Base-by-base conservation (phyloP, 37 sponge, comb jelly and placozoan species). In the Geodia barretti region DNA sequence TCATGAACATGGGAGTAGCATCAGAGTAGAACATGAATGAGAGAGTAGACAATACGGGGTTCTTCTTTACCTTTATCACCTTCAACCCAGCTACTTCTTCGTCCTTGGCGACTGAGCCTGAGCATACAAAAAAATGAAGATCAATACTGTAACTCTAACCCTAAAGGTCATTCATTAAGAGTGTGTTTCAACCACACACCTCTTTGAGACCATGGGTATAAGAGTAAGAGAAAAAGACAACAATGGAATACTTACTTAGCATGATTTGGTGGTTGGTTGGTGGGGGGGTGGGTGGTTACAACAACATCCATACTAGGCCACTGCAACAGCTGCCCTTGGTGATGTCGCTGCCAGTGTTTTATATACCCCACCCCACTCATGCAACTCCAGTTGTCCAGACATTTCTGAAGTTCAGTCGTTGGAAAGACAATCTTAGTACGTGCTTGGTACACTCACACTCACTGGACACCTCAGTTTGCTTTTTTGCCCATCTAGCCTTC, bases 171-270 rank as follows among this genome's bases (percentile, higher is more conserved):
- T n/a, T n/a, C n/a, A n/a, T n/a, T n/a, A n/a, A n/a, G n/a, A n/a
- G n/a, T n/a, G n/a, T n/a, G n/a, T n/a, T n/a, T n/a, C n/a, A n/a
- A 58, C 60, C 60, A 58, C 60, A 58, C 60, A 11, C 60, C 60
- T 58, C 60, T 58, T 58, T 58, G 60, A 58, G 60, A 58, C 60
- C 60, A 58, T 58, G 60, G 60, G 60, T 58, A 58, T 58, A 58
- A 20, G n/a, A n/a, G n/a, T n/a, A n/a, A 58, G 19, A 19, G 19
- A 19, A 58, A 58, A 58, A 58, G 19, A 19, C 11, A 11, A 58
- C 60, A 58, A 58, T 58, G 60, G 60, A 58, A 58, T 58, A 58
- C 60, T 58, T 58, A n/a, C n/a, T n/a, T n/a, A n/a, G n/a, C n/a
- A n/a, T n/a, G n/a, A n/a, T n/a, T n/a, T n/a, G n/a, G n/a, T n/a